These are phyloP conservation scores for Anoplopoma fimbria DNA, from an alignment of 2,113 vertebrate genomes.

Conservation along the genomic window DNA sequence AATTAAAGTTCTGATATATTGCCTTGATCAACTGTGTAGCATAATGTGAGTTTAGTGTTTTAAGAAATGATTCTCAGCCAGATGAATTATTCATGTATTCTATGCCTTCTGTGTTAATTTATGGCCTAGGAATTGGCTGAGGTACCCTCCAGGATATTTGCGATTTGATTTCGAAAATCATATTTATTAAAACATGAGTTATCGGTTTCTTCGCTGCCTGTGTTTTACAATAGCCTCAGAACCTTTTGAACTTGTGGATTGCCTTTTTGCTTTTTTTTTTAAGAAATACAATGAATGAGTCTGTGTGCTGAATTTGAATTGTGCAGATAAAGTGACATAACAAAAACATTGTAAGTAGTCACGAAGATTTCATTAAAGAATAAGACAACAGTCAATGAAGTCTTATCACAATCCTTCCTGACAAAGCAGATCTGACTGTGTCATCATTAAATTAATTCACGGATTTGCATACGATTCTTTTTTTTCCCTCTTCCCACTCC, in stretches of 20 bases:
- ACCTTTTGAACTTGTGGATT: conserved; percentile 12
- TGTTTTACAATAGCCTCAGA: neutral
- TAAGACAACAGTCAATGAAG: conserved; percentile 15
- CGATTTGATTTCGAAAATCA: conserved; percentile 42
- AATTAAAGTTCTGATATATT: conserved; percentile 35
- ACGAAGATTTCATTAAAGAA: conserved; percentile 11
- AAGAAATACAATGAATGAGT: neutral
- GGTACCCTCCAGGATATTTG: conserved; percentile 26
- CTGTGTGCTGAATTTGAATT: conserved; percentile 9
- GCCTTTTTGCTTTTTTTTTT: neutral
- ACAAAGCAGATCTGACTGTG: neutral
- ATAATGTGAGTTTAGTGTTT: conserved; percentile 42
- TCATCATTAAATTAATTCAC: conserved; percentile 27
- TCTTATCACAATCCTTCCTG: neutral
- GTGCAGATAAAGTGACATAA: neutral
- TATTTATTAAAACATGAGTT: conserved; percentile 61
- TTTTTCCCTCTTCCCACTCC: neutral
- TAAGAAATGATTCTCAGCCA: conserved; percentile 25
- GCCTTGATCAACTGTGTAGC: conserved; percentile 29
- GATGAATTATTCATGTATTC: conserved; percentile 54
- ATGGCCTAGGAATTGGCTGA: conserved; percentile 46
- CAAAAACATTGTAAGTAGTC: conserved; percentile 8
- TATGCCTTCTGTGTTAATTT: conserved; percentile 52
- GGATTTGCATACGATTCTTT: conserved; percentile 11
- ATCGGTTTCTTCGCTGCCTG: conserved; percentile 27